A percentile compares a stretch with the other conserved stretches of the same genome.
Conservation (phyloP, 2,797 vertebrate genomes). For the Ctenopoma multispine region DNA sequence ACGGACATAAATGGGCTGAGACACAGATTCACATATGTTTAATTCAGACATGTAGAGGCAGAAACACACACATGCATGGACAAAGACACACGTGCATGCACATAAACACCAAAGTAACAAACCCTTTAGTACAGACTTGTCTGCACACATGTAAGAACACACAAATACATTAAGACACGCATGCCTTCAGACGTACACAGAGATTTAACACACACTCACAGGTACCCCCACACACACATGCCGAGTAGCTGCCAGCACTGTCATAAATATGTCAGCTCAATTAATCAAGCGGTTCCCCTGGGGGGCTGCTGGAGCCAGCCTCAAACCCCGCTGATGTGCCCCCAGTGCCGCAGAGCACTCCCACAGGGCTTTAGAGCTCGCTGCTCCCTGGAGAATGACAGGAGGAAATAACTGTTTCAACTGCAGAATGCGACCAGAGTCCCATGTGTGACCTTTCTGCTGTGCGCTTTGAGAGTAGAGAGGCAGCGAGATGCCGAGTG, state of each 20-base stretch:
- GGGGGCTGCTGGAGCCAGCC: constrained; percentile 70
- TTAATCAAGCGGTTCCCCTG: constrained; percentile 75
- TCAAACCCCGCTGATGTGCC: constrained; percentile 65
- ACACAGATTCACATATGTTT: constrained; percentile 23
- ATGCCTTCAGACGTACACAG: constrained; percentile 19
- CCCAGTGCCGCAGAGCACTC: constrained; percentile 60
- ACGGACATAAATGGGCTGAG: constrained; percentile 17
- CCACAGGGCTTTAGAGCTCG: constrained; percentile 48
- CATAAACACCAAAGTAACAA: neutral
- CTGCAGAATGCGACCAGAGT: constrained; percentile 63
- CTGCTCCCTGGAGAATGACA: constrained; percentile 67
- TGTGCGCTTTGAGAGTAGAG: constrained; percentile 11
- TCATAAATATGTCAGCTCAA: constrained; percentile 81
- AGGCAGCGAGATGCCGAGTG: neutral
- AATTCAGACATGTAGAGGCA: constrained; percentile 6
- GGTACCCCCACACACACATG: constrained; percentile 30
- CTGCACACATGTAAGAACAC: constrained; percentile 6
- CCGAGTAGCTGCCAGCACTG: constrained; percentile 52
- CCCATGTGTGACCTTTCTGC: constrained; percentile 49
- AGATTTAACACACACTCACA: constrained; percentile 25
- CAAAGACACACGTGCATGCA: neutral
- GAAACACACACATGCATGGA: constrained; percentile 3
- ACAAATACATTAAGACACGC: constrained; percentile 11
- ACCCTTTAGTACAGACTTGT: neutral
- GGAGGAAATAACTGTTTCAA: constrained; percentile 67